These are phyloP conservation scores for Fukomys damarensis DNA, from an alignment of 2,113 vertebrate species.

Conservation along the genomic window DNA sequence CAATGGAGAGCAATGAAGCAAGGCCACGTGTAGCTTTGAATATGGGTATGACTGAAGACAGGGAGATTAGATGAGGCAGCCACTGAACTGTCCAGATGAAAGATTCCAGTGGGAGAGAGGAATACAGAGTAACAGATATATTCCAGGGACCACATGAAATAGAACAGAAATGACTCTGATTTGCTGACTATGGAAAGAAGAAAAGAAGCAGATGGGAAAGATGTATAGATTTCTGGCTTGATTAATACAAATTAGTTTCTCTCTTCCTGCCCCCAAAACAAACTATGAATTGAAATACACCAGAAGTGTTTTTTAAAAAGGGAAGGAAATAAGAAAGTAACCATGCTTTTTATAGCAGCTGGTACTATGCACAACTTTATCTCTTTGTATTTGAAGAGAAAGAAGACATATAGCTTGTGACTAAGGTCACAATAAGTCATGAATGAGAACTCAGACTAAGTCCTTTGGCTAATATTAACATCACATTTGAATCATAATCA, in stretches of 20 bases:
- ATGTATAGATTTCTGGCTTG: conserved; percentile 14
- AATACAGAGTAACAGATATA: neutral
- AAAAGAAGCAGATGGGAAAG: neutral
- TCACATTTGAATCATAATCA: neutral
- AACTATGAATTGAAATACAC: neutral
- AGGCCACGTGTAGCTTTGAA: neutral
- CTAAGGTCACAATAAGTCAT: neutral
- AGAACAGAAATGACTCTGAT: neutral
- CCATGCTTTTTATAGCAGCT: neutral
- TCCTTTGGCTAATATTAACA: neutral
- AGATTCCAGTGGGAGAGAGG: neutral
- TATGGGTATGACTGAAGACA: neutral
- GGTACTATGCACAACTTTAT: neutral
- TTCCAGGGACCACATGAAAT: neutral
- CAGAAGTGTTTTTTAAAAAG: conserved; percentile 31
- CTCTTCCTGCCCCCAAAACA: neutral
- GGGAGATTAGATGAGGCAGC: neutral
- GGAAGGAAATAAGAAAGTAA: neutral
- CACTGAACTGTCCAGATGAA: neutral
- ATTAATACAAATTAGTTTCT: neutral
- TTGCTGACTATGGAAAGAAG: neutral
- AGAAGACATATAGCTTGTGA: neutral
- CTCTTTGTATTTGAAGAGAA: conserved; percentile 23
- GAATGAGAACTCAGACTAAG: conserved; percentile 23
- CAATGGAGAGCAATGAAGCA: neutral